Conservation (phyloP, 2,888 invertebrate genomes). For the Cantharis rufa region DNA sequence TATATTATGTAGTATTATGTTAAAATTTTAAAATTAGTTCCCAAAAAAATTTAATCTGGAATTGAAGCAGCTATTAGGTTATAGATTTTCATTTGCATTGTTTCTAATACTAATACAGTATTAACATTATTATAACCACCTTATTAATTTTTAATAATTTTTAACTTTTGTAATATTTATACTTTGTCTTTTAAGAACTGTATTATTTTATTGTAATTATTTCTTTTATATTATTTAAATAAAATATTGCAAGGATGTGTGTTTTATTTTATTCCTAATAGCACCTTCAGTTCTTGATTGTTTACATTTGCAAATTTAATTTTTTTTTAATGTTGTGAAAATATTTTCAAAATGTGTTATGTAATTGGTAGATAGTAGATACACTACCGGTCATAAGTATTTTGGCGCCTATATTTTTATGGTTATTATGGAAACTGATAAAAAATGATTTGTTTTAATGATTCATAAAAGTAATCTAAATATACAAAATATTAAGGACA, state of each 20-base stretch:
- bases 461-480: too few relatives aligned
- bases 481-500: too few relatives aligned
- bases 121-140: constrained; percentile 19
- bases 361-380: not conserved
- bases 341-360: not conserved
- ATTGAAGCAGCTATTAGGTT: constrained; percentile 50
- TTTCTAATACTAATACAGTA: constrained; percentile 31
- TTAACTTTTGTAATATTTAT: constrained; percentile 16
- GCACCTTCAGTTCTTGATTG: constrained; percentile 38
- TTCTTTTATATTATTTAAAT: constrained; percentile 1
- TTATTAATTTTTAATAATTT: constrained; percentile 16
- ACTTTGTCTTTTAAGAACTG: constrained; percentile 1
- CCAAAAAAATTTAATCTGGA: constrained; percentile 30
- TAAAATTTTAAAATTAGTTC: not conserved
- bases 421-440: too few relatives aligned
- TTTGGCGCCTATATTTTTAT: too few relatives aligned
- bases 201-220: constrained; percentile 6
- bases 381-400: not conserved
- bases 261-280: constrained; percentile 36
- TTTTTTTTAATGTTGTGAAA: not conserved
- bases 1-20: not conserved
- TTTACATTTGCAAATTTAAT: not conserved
- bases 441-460: too few relatives aligned
- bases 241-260: constrained; percentile 15
- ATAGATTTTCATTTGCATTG: constrained; percentile 26